Evolutionary conservation across 1,140 invertebrate genomes (phyloP).

Genomic region (Zophobas morio): DNA sequence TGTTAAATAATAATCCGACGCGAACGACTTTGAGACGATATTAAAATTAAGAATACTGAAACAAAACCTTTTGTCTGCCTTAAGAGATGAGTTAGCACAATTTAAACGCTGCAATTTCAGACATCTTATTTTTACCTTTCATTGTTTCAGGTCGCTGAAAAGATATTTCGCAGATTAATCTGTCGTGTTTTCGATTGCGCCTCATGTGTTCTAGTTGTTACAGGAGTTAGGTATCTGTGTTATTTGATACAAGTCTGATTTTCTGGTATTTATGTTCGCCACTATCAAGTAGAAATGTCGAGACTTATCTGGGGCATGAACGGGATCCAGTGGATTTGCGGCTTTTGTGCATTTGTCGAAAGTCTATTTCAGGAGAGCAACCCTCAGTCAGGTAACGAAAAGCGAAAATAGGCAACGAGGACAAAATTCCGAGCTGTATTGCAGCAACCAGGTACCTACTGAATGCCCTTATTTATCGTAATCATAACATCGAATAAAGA

Average conservation of each 20-base stretch:
- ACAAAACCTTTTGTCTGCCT: conserved; percentile 8
- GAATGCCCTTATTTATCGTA: too few species aligned
- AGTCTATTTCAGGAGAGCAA: conserved; percentile 40
- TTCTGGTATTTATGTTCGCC: background rate
- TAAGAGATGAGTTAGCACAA: conserved; percentile 13
- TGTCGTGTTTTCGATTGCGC: background rate
- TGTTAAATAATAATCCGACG: conserved; percentile 20
- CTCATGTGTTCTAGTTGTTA: background rate
- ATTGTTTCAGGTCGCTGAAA: background rate
- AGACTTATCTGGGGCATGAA: conserved; percentile 29
- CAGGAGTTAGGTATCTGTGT: background rate
- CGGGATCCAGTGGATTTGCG: conserved; percentile 9
- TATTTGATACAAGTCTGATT: conserved; percentile 8
- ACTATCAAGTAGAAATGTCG: conserved; percentile 20
- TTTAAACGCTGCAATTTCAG: conserved; percentile 7
- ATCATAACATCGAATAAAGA: too few species aligned
- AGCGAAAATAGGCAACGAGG: conserved; percentile 24
- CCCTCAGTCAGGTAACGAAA: conserved; percentile 23
- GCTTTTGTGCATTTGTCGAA: conserved; percentile 42
- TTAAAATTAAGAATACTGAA: conserved; percentile 26
- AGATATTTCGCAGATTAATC: conserved; percentile 9
- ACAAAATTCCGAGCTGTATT: conserved; percentile 15
- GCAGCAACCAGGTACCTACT: background rate
- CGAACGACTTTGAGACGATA: background rate
- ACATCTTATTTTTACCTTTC: conserved; percentile 22